Base-by-base conservation (phyloP, 2,113 vertebrate species). In the Austrofundulus limnaeus region DNA sequence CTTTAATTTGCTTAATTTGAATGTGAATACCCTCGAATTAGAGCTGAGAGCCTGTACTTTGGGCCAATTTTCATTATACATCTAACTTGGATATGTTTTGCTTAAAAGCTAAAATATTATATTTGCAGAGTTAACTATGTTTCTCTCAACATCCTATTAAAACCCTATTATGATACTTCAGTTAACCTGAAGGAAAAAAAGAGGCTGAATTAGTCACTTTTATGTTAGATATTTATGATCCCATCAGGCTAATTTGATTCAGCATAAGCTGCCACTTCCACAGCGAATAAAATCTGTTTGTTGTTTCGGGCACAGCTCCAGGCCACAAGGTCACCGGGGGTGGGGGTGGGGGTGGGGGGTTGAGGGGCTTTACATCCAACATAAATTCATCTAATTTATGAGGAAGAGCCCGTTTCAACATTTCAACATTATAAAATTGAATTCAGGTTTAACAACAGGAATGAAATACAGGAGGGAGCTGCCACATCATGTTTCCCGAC, bases 221-320 rank as follows among this genome's bases (percentile, higher is more conserved):
- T 53, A 65, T 28, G 42, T 7, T 12, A 43, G 48, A 52, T 74
- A 76, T 83, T 82, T 81, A 87, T 84, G 55, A 71, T 54, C 17
- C 59, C 59, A 67, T 86, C 66, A 77, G 43, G 60, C 77, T 74
- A 75, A 82, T 72, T 67, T 57, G 63, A 57, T 72, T 54, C 68
- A 77, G 51, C 76, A 70, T 74, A 77, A 48, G 68, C 46, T 62
- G 58, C 56, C 52, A 49, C 43, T 82, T 52, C 66, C 39, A 72
- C n/a, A 65, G 71, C 62, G 78, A 85, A 84, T 78, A 80, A 75
- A 70, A 59, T 52, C 60, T 2, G 34, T 77, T 82, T 81, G 77
- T 78, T 86, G 75, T 66, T 75, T 80, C 56, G 81, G 78, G 77
- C 79, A 72, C 38, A 49, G 11, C 17, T 68, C 66, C 69, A 70